Base-by-base conservation (phyloP, 1,140 invertebrate genomes). In the Reticulitermes speratus region DNA sequence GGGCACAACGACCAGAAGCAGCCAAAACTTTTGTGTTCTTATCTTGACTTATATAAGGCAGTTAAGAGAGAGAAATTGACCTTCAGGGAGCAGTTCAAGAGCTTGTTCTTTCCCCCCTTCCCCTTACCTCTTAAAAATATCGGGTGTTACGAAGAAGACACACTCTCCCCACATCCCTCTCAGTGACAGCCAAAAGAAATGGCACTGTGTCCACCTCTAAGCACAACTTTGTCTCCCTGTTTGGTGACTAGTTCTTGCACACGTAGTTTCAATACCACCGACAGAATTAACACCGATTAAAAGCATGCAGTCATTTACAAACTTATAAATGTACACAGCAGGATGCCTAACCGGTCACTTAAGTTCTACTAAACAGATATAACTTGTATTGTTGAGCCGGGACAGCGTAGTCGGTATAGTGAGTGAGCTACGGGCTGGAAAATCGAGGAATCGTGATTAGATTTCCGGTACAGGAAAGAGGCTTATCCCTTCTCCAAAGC, bases 1-100 rank as follows among this genome's bases (percentile, higher is more conserved):
- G 19, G 19, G 19, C 7, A 9, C 9, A n/a, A n/a, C 3, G 14
- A 75, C n/a, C 1, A 75, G n/a, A 75, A 75, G 65, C 65, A n/a
- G 16, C 25, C 9, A n/a, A 19, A 75, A 75, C 1, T n/a, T 75
- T 25, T 75, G 65, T 30, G 65, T 30, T 75, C 65, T 75, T 75
- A 16, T n/a, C 65, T 55, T 55, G 52, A 55, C 52, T 55, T 55
- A 75, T 75, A 75, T 75, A 75, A 75, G n/a, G 65, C 65, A 75
- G 65, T 75, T 75, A 75, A n/a, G 65, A 75, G n/a, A 11, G 65
- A 75, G 65, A 75, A 75, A 75, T 75, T 30, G 65, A 75, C 65
- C 65, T 75, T 75, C 0, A 75, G 65, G 65, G 65, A 75, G 25
- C 65, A 75, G 25, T 75, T 75, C 8, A 75, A 30, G 65, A 75